Conservation (phyloP, 2,888 invertebrate genomes). For the Scrobipalpa atriplicella region DNA sequence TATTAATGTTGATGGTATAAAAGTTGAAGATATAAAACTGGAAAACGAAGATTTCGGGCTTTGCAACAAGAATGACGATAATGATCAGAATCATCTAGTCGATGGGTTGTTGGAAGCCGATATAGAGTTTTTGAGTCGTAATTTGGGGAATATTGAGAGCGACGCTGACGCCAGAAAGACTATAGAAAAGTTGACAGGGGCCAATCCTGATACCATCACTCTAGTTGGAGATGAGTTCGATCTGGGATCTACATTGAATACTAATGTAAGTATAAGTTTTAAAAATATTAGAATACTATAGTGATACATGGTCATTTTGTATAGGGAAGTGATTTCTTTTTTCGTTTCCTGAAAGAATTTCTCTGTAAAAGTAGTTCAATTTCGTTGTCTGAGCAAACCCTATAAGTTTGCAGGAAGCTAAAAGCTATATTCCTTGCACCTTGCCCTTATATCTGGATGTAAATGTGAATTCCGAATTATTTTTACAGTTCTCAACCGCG, state of each 20-base stretch:
- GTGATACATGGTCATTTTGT: too few relatives aligned
- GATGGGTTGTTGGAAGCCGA: constrained; percentile 76
- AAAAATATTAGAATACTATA: too few relatives aligned
- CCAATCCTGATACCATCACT: constrained; percentile 74
- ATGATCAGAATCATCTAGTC: constrained; percentile 67
- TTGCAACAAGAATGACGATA: constrained; percentile 66
- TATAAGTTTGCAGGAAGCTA: too few relatives aligned
- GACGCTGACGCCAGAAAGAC: constrained; percentile 79
- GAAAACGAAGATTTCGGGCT: constrained; percentile 71
- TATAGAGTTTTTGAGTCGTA: constrained; percentile 77
- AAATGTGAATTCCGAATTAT: neutral
- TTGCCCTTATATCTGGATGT: too few relatives aligned
- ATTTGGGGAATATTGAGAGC: constrained; percentile 77
- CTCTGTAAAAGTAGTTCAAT: too few relatives aligned
- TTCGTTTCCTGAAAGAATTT: too few relatives aligned
- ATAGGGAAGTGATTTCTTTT: too few relatives aligned
- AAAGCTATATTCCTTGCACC: too few relatives aligned
- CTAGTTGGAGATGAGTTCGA: constrained; percentile 78
- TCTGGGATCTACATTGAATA: constrained; percentile 73
- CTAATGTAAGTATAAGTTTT: constrained; percentile 71
- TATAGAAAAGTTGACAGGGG: constrained; percentile 77
- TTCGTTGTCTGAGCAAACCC: too few relatives aligned
- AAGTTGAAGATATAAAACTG: constrained; percentile 74
- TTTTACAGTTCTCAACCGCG: constrained; percentile 36
- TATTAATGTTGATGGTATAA: constrained; percentile 65